phyloP scores from a whole-genome alignment of 2,113 vertebrate species.

The Poecilia latipinna region DNA sequence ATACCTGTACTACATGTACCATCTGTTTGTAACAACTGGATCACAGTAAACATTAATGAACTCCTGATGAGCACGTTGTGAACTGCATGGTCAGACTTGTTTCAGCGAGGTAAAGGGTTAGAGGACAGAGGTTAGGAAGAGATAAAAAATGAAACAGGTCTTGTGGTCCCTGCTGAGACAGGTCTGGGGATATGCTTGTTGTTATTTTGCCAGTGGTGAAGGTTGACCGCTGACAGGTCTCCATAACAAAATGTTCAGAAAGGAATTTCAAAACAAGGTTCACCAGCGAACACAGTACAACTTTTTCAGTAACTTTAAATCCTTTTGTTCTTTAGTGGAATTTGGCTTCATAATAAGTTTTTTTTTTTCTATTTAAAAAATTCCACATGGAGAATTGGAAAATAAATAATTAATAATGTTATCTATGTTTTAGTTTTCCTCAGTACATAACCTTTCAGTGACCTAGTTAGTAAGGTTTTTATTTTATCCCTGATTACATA shows the following conservation, averaged over 20 bases:
- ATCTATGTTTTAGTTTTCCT: conserved; percentile 6
- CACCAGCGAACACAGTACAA: not conserved
- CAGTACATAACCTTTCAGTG: conserved; percentile 15
- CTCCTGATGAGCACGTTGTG: conserved; percentile 31
- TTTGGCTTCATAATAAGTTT: not conserved
- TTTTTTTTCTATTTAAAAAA: not conserved
- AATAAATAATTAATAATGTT: not conserved
- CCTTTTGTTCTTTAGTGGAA: not conserved
- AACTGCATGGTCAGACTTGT: conserved; percentile 19
- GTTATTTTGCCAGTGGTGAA: conserved; percentile 3
- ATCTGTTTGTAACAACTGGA: conserved; percentile 11
- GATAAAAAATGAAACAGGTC: conserved; percentile 35
- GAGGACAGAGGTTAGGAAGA: conserved; percentile 26
- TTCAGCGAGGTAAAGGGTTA: conserved; percentile 24
- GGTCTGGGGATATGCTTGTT: conserved; percentile 19
- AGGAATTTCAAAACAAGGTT: not conserved
- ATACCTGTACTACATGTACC: too few relatives aligned
- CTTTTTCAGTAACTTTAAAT: not conserved
- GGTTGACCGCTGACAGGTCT: conserved; percentile 17
- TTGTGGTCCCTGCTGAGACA: conserved; percentile 65
- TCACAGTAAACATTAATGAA: conserved; percentile 42
- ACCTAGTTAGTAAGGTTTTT: conserved; percentile 20
- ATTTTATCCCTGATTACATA: conserved; percentile 26
- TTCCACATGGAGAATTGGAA: not conserved
- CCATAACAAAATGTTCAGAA: not conserved